Evolutionary conservation across 1,140 invertebrate species (phyloP), one percentile per base, ranked within the genome.

Genomic region (Ips nitidus): DNA sequence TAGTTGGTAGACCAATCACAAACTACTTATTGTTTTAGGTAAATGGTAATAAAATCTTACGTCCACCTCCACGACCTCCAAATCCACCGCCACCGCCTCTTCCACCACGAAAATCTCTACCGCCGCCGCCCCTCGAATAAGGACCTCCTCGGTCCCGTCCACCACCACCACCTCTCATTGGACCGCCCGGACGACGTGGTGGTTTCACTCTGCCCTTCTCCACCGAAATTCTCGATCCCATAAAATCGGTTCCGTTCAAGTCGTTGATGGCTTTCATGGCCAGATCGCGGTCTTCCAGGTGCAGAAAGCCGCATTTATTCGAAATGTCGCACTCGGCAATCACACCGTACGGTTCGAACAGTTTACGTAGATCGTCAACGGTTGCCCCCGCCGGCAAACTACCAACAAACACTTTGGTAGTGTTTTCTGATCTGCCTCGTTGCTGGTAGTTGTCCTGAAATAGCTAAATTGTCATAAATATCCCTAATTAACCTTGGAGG

Each of bases 241-340:
- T 91, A 75, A 91, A 90, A 50, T 86, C 84, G 1, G 84, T 83
- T 72, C 89, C 90, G 75, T 92, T 87, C 2, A 91, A 78, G 38
- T 85, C 87, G 50, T 83, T 80, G 60, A 91, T 91, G 2, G 90
- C 90, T 66, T 86, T 86, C 22, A 84, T 81, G 1, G 90, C 90
- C 81, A 90, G 85, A 36, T 89, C 88, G 68, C 85, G 82, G 36
- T 87, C 87, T 75, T 89, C 86, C 85, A 92, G 85, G 79, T 92
- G 90, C 5, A 91, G 86, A 78, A 91, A 91, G 3, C 89, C 90
- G 79, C 88, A 91, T 41, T 86, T 82, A 76, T 90, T 91, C 78
- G 91, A 87, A 47, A 91, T 88, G 77, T 91, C 89, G 79, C 89
- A 91, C 82, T 91, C 90, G 53, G 88, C 88, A 0, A 91, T 90